Evolutionary conservation across 2,797 vertebrate genomes (phyloP), one percentile per base, ranked within the genome.

Genomic region (Babyrousa celebensis): DNA sequence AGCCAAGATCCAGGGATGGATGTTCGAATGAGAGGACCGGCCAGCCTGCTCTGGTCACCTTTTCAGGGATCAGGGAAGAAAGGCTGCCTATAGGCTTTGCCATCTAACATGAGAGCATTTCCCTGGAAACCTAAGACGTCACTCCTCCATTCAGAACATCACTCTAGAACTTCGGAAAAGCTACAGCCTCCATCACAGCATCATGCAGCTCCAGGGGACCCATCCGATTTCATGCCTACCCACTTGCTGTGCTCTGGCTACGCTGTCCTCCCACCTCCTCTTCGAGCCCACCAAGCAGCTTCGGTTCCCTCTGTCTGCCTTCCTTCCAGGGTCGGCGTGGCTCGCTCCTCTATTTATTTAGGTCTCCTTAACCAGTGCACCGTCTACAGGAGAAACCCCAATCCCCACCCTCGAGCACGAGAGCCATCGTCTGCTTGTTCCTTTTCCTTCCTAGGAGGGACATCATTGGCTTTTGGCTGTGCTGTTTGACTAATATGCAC

Each of bases 271-370:
- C 70, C 27, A 1, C 12, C 8, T 68, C 16, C 48, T 21, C 14
- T 14, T 20, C 1, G 2, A 67, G 71, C 10, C 27, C 17, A 5
- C 6, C 0, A 0, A 7, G 12, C 80, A 32, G 3, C 52, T 25
- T 67, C n/a, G 0, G 0, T 6, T 17, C 60, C 54, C 20, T 21
- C 54, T 20, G 62, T 60, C 68, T 77, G 5, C n/a, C 67, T 12
- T 60, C 82, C n/a, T 82, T 80, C 58, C 40, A 21, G 52, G 18
- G 2, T n/a, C 25, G 0, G 17, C 4, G 6, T 1, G 23, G 29
- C 25, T 58, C 62, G 29, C 15, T 4, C 60, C 23, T 43, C 62
- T 17, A n/a, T 6, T 15, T 17, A 60, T 21, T 48, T 8, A 72
- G 36, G 72, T 43, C 23, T 77, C 62, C 80, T 25, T 58, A 18